Conservation (phyloP, 2,888 invertebrate genomes). For the Chydorus sphaericus region DNA sequence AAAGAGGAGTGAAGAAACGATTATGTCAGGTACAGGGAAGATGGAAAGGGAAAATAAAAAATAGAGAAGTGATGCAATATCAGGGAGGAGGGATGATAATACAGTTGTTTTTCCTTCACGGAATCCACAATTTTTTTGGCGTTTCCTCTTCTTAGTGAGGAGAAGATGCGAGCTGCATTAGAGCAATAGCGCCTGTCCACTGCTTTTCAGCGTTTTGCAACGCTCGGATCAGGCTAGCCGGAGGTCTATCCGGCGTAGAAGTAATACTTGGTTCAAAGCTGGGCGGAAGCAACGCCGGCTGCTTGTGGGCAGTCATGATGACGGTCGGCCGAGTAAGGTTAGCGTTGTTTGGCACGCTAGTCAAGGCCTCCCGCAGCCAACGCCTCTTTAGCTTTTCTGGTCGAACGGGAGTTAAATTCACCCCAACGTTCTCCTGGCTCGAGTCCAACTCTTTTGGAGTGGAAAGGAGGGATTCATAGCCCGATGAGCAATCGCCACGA, state of each 20-base stretch:
- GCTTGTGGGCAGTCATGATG: conserved; percentile 2
- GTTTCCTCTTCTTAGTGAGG: too few species aligned
- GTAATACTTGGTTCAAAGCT: conserved; percentile 24
- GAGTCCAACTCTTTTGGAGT: too few species aligned
- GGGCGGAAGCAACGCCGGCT: neutral
- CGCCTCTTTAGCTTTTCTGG: conserved; percentile 40
- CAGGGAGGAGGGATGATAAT: too few species aligned
- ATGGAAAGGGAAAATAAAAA: too few species aligned
- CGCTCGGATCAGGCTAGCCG: neutral
- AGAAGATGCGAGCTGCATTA: conserved; percentile 38
- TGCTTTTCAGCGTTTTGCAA: conserved; percentile 8
- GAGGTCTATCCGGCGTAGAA: conserved; percentile 33
- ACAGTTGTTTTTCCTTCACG: too few species aligned
- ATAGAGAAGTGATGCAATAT: too few species aligned
- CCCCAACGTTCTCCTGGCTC: conserved; percentile 16
- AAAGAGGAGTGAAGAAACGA: too few species aligned
- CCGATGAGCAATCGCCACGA: neutral
- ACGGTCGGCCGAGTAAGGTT: conserved; percentile 16
- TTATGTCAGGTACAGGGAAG: too few species aligned
- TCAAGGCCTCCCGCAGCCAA: conserved; percentile 40
- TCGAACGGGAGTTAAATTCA: conserved; percentile 1
- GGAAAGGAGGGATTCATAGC: neutral
- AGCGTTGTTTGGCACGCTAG: conserved; percentile 7
- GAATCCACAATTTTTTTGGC: too few species aligned
- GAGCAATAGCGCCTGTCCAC: conserved; percentile 36